Percentiles rank a stretch among this genome's conserved stretches.
phyloP scores from a whole-genome alignment of 1,140 invertebrate species.

The Neodiprion virginianus region DNA sequence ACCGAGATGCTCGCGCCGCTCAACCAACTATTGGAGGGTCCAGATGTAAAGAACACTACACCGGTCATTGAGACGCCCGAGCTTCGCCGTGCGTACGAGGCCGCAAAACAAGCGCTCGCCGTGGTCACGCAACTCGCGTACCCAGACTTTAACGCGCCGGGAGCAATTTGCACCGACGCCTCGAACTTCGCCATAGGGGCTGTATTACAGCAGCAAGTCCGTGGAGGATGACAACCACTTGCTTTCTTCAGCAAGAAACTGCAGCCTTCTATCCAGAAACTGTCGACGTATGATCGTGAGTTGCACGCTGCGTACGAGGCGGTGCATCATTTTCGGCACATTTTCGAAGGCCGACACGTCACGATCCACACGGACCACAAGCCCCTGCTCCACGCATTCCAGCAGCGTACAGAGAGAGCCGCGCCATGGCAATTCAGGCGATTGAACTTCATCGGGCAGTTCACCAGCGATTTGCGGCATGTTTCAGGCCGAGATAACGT shows the following conservation, averaged over 20 bases:
- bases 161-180: constrained; percentile 33
- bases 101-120: constrained; percentile 32
- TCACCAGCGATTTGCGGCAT: constrained; percentile 25
- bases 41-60: constrained; percentile 28
- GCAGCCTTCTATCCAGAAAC: not conserved
- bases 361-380: constrained; percentile 51
- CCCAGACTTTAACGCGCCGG: constrained; percentile 24
- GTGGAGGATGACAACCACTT: constrained; percentile 34
- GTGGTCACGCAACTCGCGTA: constrained; percentile 36
- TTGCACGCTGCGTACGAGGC: constrained; percentile 46
- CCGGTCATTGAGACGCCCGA: constrained; percentile 33
- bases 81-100: constrained; percentile 29
- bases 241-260: constrained; percentile 41
- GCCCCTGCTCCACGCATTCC: constrained; percentile 42
- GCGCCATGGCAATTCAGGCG: constrained; percentile 38
- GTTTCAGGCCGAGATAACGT: constrained; percentile 35
- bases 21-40: constrained; percentile 25
- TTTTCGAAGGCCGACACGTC: constrained; percentile 43
- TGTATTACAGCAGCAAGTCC: constrained; percentile 32
- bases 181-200: constrained; percentile 37
- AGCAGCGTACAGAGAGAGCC: constrained; percentile 39
- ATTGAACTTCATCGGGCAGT: not conserved
- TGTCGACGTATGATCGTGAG: constrained; percentile 49
- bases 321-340: constrained; percentile 42
- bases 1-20: constrained; percentile 35